Conservation (phyloP, 2,113 vertebrate species). For the Tachysurus vachellii region DNA sequence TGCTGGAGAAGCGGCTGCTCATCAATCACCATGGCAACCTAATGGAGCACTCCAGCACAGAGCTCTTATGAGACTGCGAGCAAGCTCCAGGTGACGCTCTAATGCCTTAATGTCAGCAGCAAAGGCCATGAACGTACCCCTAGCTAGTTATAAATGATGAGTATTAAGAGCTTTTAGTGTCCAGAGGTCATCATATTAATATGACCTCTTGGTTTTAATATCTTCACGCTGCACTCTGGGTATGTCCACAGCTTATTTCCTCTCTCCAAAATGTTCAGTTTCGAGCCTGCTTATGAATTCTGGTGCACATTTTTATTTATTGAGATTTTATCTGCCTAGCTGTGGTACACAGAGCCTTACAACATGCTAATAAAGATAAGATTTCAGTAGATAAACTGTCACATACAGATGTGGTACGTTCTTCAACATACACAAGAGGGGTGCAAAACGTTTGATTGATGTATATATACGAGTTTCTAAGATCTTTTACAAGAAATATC, state of each 20-base stretch:
- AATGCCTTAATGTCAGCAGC: conserved; percentile 42
- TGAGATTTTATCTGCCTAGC: background rate
- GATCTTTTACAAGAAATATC: background rate
- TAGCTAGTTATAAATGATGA: conserved; percentile 28
- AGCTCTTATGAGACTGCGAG: conserved; percentile 32
- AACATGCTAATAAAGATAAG: background rate
- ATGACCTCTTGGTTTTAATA: conserved; percentile 30
- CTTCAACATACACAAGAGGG: background rate
- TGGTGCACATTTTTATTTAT: background rate
- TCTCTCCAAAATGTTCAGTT: background rate
- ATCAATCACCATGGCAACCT: conserved; percentile 70
- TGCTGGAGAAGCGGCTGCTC: conserved; percentile 65
- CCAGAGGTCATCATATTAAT: conserved; percentile 34
- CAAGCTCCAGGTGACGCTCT: conserved; percentile 42
- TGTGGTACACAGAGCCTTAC: background rate
- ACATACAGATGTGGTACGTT: background rate
- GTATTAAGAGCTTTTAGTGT: conserved; percentile 39
- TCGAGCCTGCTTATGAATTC: conserved; percentile 1
- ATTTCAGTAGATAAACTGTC: background rate
- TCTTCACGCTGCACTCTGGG: background rate
- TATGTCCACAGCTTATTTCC: background rate
- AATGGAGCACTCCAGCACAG: conserved; percentile 57
- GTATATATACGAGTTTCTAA: background rate
- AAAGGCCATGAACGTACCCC: conserved; percentile 24
- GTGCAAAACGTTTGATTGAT: background rate